Conservation (phyloP, 2,113 vertebrate species). For the Cricetomys ansorgei region DNA sequence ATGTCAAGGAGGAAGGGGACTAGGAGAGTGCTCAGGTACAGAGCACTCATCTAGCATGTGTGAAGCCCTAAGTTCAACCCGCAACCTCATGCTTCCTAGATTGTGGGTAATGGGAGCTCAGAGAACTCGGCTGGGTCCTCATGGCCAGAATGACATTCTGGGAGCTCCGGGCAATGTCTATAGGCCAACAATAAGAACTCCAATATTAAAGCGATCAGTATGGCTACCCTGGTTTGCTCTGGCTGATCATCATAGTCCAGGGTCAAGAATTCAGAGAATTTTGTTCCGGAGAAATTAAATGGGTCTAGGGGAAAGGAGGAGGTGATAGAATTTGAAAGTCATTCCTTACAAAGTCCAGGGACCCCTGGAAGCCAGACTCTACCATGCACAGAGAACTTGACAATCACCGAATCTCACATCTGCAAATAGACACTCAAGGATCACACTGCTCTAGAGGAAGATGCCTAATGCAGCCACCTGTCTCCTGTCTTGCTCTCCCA, state of each 20-base stretch:
- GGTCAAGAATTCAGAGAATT: neutral
- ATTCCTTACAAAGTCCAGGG: constrained; percentile 4
- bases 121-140: neutral
- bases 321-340: neutral
- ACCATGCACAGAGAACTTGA: neutral
- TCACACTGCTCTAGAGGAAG: neutral
- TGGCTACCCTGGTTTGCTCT: neutral
- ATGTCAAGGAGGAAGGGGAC: neutral
- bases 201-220: neutral
- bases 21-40: neutral
- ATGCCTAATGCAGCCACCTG: neutral
- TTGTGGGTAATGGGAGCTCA: neutral
- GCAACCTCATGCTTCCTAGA: neutral
- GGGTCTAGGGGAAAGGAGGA: neutral
- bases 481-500: neutral
- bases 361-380: neutral
- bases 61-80: neutral
- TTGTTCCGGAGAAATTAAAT: constrained; percentile 15
- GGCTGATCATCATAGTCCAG: neutral
- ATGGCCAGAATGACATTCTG: neutral
- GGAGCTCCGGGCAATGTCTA: neutral
- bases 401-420: neutral
- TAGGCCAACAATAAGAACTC: neutral
- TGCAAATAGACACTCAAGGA: neutral
- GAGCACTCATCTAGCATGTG: neutral